Base-by-base conservation (phyloP, 2,113 vertebrate species). In the Notothenia rossii region DNA sequence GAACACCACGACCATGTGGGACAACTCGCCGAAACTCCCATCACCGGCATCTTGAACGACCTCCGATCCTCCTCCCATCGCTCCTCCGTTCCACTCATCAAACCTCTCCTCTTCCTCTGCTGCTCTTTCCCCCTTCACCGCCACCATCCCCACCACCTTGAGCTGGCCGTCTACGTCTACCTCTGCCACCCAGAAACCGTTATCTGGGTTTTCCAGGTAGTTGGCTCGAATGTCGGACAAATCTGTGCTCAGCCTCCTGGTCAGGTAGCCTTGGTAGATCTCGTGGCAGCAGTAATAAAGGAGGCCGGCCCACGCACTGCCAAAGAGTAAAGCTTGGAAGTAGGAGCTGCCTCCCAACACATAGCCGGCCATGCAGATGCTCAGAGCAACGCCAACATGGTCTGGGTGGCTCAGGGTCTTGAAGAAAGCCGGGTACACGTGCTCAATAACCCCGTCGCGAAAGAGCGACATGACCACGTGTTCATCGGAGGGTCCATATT, bases 391-490 rank as follows among this genome's bases (percentile, higher is more conserved):
- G 17, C 94, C 94, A 0, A 94, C 33, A 45, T 95, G 94, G 83
- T 95, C 93, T 0, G 91, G 86, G 53, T 95, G 86, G 59, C 86
- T 89, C 84, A 93, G 76, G 81, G 93, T 83, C 75, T 77, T 90
- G 85, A 94, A 93, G 67, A 95, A 95, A 3, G 95, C 91, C 4
- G 94, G 94, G 78, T 94, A 94, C 1, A 95, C 84, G 1, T 95
- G 92, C 43, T 95, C 94, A 1, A 90, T 72, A 9, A 91, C 80
- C 25, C 93, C 92, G 15, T 88, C 77, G 20, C 72, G 87, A 61
- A 93, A 91, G 3, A 95, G 84, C 1, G 91, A 80, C 50, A 74
- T 45, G 55, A 93, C 88, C 17, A 60, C 87, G 0, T 61, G 67
- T 40, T 86, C 65, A 58, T 95, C 94, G 7, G 90, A 83, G 13